Conservation (phyloP, 2,797 vertebrate species). For the Pangasius mekongensis region DNA sequence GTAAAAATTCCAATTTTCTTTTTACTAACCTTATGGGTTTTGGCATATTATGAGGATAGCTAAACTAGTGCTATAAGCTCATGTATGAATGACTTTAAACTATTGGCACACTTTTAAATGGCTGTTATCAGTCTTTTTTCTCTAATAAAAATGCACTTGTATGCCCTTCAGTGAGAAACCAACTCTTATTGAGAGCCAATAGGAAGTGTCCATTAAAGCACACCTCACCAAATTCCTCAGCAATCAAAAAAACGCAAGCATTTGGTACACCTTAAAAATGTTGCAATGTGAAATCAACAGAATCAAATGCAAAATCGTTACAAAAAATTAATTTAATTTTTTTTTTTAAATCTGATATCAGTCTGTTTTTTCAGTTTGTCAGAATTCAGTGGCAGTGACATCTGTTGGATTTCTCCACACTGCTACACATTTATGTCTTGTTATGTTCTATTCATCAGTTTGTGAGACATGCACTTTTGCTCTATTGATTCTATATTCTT, state of each 20-base stretch:
- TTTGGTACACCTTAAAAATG: not conserved
- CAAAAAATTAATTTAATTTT: not conserved
- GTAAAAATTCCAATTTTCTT: not conserved
- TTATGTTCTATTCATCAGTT: not conserved
- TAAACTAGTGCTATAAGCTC: not conserved
- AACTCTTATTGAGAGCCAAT: not conserved
- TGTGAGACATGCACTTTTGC: not conserved
- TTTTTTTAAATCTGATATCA: not conserved
- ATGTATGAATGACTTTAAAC: not conserved
- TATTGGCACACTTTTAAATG: not conserved
- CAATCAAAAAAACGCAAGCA: not conserved
- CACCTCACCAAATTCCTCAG: not conserved
- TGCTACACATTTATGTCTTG: not conserved
- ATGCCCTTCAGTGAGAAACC: not conserved
- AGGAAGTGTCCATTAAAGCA: not conserved
- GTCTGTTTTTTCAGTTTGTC: not conserved
- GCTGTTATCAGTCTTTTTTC: not conserved
- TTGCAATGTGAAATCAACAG: not conserved
- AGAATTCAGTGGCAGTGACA: not conserved
- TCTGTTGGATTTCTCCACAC: not conserved
- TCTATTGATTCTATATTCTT: no score
- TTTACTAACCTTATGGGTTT: not conserved
- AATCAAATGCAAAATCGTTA: not conserved
- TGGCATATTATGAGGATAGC: not conserved
- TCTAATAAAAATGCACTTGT: not conserved